Conservation (phyloP, 2,113 vertebrate species). For the Oncorhynchus keta region DNA sequence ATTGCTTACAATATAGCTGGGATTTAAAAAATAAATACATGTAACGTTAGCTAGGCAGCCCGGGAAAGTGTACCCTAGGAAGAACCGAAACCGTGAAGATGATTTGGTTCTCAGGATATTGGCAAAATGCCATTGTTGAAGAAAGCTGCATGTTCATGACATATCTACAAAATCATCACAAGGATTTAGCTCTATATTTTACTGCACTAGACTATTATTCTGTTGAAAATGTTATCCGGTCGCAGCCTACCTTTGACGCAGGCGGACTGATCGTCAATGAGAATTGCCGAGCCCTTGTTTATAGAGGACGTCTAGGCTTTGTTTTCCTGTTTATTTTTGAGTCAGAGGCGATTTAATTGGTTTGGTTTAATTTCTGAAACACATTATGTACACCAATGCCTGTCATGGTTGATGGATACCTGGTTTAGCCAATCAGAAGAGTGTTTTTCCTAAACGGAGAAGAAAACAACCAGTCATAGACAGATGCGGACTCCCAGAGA, state of each 20-base stretch:
- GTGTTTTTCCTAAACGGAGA: fast-evolving
- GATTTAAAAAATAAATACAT: too few species aligned
- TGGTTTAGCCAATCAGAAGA: constrained; percentile 40
- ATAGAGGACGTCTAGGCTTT: constrained; percentile 14
- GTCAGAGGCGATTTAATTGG: constrained; percentile 14
- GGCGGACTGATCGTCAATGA: background rate
- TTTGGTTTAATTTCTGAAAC: constrained; percentile 61
- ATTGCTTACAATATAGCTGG: too few species aligned
- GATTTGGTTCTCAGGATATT: too few species aligned
- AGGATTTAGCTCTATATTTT: constrained; percentile 10
- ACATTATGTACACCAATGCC: constrained; percentile 23
- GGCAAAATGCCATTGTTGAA: too few species aligned
- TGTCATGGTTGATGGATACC: constrained; percentile 15
- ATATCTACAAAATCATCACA: constrained; percentile 14
- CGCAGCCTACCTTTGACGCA: background rate
- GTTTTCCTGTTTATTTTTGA: constrained; percentile 37
- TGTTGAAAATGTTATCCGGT: too few species aligned
- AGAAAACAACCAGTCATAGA: constrained; percentile 30
- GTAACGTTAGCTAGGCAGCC: too few species aligned
- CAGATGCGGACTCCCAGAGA: background rate
- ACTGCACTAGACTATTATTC: too few species aligned
- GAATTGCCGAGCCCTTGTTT: background rate
- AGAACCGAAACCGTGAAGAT: too few species aligned
- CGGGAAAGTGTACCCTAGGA: too few species aligned
- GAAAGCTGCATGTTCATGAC: background rate